Evolutionary conservation across 2,797 vertebrate species (phyloP).

Genomic region (Silurus lanzhouensis): DNA sequence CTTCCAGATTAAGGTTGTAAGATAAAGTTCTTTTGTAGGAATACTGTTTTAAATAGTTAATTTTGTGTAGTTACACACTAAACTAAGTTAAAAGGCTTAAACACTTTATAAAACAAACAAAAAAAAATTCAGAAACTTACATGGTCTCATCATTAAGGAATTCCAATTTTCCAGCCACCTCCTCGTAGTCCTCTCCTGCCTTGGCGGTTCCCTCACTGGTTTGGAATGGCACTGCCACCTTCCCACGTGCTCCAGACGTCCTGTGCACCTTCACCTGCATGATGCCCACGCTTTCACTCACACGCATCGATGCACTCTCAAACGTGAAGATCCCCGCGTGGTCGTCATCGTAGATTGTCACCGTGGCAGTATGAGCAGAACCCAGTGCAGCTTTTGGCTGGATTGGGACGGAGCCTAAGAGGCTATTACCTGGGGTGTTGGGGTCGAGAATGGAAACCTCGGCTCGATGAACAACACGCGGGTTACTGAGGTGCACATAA

Average conservation of each 20-base stretch:
- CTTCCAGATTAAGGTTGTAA: neutral
- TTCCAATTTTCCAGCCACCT: slow-evolving; percentile 83
- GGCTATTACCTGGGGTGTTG: slow-evolving; percentile 71
- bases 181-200: slow-evolving; percentile 83
- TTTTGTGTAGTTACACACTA: neutral
- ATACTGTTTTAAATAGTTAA: neutral
- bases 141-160: slow-evolving; percentile 88
- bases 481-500: slow-evolving; percentile 82
- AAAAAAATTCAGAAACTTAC: slow-evolving; percentile 68
- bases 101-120: neutral
- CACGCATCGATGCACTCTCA: slow-evolving; percentile 72
- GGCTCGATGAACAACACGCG: slow-evolving; percentile 73
- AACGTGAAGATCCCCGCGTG: slow-evolving; percentile 87
- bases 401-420: slow-evolving; percentile 64
- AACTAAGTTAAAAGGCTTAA: neutral
- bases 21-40: neutral
- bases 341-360: slow-evolving; percentile 88
- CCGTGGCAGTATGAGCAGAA: slow-evolving; percentile 73
- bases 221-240: slow-evolving; percentile 80
- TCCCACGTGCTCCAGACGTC: slow-evolving; percentile 79
- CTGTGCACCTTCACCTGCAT: slow-evolving; percentile 78
- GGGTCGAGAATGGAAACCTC: slow-evolving; percentile 75
- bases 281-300: slow-evolving; percentile 78
- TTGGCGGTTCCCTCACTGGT: slow-evolving; percentile 81
- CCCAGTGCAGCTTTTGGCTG: slow-evolving; percentile 78